Conservation (phyloP, 2,888 invertebrate species). For the Cataglyphis cursor region DNA sequence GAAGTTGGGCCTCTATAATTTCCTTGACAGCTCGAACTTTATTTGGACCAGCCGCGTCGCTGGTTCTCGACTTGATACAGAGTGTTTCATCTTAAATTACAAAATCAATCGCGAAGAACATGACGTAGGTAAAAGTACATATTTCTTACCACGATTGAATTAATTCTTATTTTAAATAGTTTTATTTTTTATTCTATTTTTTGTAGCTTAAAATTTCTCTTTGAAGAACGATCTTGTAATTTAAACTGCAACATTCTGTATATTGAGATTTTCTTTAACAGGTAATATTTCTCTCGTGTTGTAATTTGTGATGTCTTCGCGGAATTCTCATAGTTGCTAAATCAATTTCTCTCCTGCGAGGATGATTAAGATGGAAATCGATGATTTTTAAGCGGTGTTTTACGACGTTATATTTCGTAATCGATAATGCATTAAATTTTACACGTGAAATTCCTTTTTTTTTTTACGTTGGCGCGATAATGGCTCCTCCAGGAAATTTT, state of each 20-base stretch:
- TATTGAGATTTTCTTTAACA: neutral
- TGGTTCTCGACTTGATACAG: neutral
- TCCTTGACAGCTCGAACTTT: constrained; percentile 25
- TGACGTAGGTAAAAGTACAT: neutral
- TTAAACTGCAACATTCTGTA: constrained; percentile 17
- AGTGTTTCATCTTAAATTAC: neutral
- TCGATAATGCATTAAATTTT: constrained; percentile 20
- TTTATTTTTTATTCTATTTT: neutral
- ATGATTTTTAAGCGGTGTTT: constrained; percentile 15
- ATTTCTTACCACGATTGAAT: neutral
- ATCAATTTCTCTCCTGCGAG: constrained; percentile 42
- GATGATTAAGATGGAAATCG: constrained; percentile 19
- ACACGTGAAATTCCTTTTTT: neutral
- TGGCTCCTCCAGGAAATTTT: constrained; percentile 33
- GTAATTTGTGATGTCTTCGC: constrained; percentile 28
- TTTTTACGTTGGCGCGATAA: neutral
- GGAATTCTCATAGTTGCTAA: constrained; percentile 22
- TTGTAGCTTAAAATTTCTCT: neutral
- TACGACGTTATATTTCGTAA: constrained; percentile 9
- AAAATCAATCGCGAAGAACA: neutral
- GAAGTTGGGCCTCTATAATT: constrained; percentile 23
- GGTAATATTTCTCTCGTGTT: constrained; percentile 12
- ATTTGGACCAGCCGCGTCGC: constrained; percentile 35
- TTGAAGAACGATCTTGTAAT: neutral
- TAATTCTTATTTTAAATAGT: neutral